Evolutionary conservation across 2,888 invertebrate genomes (phyloP), one percentile per base, ranked within the genome.

Genomic region (Acrobasis repandana): DNA sequence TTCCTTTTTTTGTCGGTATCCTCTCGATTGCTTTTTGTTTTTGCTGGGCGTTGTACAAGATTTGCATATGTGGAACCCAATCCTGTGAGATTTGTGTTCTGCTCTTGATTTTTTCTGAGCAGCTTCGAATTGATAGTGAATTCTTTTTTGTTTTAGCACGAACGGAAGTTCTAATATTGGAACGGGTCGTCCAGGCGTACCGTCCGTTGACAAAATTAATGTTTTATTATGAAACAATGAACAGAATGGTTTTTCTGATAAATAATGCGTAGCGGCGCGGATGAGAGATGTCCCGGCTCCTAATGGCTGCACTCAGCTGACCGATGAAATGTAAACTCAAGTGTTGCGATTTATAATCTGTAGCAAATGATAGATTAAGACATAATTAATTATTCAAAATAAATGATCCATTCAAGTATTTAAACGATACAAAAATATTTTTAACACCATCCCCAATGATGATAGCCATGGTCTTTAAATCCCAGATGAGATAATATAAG

Each of bases 151-250:
- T 76, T 77, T 67, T 75, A 72, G 71, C 71, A 65, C 67, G 76
- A 88, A 76, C 90, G 90, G 90, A 90, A 87, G 87, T 83, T 86
- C 86, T 88, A 89, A 88, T 88, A 88, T 80, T 86, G 86, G 87
- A 81, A 74, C 76, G 71, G 68, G 68, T 73, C 80, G 79, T 76
- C 79, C 84, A 82, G 71, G 80, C 85, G 82, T 86, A 75, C 79
- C 75, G 74, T 75, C 82, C 78, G 90, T 85, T 89, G 88, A 90
- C 90, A 89, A 88, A 84, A 89, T 88, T 88, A 88, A 90, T 90
- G 87, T 85, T 85, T 86, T 89, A 89, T 90, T 90, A 86, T 88
- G 89, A 89, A 90, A 91, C 90, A 91, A 91, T 91, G 88, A 87
- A 81, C 85, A 79, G 83, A 88, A 83, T 79, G 80, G 83, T 83